phyloP scores from a whole-genome alignment of 2,797 vertebrate species.

The Sebastes cheni region DNA sequence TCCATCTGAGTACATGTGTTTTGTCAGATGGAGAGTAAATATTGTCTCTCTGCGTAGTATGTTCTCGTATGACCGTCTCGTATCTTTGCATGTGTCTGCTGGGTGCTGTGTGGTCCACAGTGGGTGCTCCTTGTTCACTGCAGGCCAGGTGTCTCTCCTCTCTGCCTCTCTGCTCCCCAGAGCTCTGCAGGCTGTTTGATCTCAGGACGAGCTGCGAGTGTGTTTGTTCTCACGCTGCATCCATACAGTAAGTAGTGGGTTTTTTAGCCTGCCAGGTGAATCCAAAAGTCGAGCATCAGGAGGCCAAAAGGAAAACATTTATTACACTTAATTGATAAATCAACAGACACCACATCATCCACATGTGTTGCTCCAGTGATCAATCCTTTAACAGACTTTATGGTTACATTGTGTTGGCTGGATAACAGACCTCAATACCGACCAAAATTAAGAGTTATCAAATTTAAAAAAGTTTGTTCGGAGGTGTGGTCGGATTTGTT shows the following conservation, averaged over 20 bases:
- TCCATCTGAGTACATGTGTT: conserved; percentile 22
- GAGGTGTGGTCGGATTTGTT: not conserved
- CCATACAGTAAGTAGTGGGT: not conserved
- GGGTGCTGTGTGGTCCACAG: conserved; percentile 29
- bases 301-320: not conserved
- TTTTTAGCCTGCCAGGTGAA: conserved; percentile 1
- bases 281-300: not conserved
- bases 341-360: not conserved
- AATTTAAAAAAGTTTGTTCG: not conserved
- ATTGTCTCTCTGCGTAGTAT: not conserved
- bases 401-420: not conserved
- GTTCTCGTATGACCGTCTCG: not conserved
- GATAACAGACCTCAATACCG: not conserved
- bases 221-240: conserved; percentile 6
- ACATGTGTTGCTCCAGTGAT: not conserved
- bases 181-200: conserved; percentile 49
- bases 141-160: conserved; percentile 52
- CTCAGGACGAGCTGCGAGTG: conserved; percentile 22
- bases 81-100: not conserved
- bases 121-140: conserved; percentile 51
- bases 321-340: not conserved
- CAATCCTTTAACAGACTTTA: not conserved
- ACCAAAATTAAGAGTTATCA: not conserved
- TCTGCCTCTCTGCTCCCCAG: conserved; percentile 28
- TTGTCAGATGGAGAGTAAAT: conserved; percentile 38